Evolutionary conservation across 2,797 vertebrate species (phyloP), one percentile per base, ranked within the genome.

Genomic region (Halcyon smyrnensis): DNA sequence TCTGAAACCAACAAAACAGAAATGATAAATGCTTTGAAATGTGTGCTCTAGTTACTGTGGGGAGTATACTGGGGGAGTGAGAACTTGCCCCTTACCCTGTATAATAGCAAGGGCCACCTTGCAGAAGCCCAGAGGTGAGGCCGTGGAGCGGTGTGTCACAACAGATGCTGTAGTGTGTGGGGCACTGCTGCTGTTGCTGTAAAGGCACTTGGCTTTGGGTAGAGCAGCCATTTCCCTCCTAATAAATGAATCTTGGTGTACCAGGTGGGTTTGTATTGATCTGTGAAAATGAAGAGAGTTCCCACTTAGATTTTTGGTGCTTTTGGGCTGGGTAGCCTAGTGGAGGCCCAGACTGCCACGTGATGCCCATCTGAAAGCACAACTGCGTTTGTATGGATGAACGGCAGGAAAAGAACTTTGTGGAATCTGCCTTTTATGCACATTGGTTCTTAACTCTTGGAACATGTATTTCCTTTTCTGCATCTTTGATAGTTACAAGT

Each of bases 121-220:
- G 4, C 28, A 46, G 78, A 30, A 82, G 8, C 30, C 53, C 17
- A 6, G 77, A 7, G 43, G 59, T 12, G 32, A 57, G 14, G 56
- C 15, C 3, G 0, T n/a, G 17, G 56, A 77, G 64, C 3, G 3
- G 28, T 18, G 65, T 13, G 1, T 39, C 2, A 1, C 34, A 1
- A 3, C 27, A 14, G 24, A 39, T 21, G 46, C 16, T 1, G 41
- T 15, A 12, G 36, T 0, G 14, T 14, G 46, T 6, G 48, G 9
- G 11, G 2, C 2, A 0, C 50, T 56, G 67, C 75, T 67, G 50
- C 51, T 43, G 50, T 60, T 71, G 77, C 36, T 62, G 46, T 24
- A 28, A 37, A 45, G 62, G 45, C 7, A 0, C 37, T 67, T 46
- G 5, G 24, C 13, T 0, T 6, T 51, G 51, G 11, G 46, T 15